Evolutionary conservation across 2,113 vertebrate genomes (phyloP).

Genomic region (Gadus macrocephalus): DNA sequence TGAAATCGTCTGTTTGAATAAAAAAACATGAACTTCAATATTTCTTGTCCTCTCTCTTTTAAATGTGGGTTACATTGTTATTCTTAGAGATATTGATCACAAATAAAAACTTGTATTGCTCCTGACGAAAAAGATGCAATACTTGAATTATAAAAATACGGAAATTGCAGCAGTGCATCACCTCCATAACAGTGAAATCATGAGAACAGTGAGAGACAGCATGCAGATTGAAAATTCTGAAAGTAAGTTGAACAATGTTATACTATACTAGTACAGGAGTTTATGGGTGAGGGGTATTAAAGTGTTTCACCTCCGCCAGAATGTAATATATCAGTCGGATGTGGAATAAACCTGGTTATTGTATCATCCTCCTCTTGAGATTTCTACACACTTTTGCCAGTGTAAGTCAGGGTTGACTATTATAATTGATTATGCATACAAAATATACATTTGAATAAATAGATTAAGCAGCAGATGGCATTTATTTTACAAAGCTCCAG

Average conservation of each 20-base stretch:
- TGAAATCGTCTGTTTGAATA: conserved; percentile 2
- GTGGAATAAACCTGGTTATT: too few relatives aligned
- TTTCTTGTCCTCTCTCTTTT: not conserved
- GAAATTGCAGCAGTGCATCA: not conserved
- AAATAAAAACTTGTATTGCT: not conserved
- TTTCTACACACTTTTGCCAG: too few relatives aligned
- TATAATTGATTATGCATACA: too few relatives aligned
- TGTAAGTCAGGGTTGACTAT: too few relatives aligned
- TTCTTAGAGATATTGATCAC: not conserved
- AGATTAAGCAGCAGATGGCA: not conserved
- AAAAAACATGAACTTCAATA: not conserved
- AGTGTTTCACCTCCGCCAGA: too few relatives aligned
- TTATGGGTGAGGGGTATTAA: too few relatives aligned
- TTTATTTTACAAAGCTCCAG: not conserved
- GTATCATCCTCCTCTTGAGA: too few relatives aligned
- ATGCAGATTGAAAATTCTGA: too few relatives aligned
- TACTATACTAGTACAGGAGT: too few relatives aligned
- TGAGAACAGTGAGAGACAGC: not conserved
- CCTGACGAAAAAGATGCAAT: not conserved
- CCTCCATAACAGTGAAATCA: not conserved
- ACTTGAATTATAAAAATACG: not conserved
- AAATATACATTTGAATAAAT: not conserved
- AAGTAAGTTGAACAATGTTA: too few relatives aligned
- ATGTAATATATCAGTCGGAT: too few relatives aligned
- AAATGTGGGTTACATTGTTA: not conserved